phyloP scores from a whole-genome alignment of 2,888 invertebrate genomes.

The Sinotaia quadrata region DNA sequence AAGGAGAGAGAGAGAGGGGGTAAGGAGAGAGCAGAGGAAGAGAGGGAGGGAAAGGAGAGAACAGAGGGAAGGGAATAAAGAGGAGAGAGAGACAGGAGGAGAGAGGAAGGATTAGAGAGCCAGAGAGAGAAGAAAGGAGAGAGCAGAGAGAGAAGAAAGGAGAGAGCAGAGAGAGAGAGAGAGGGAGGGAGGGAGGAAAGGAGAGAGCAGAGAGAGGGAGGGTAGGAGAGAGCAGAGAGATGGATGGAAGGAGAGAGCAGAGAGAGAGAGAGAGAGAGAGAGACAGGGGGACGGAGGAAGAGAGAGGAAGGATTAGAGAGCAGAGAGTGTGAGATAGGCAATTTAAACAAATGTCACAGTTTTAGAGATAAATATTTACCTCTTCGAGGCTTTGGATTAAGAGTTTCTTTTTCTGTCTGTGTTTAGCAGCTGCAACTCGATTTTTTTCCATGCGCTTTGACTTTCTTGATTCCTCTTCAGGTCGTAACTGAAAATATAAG shows the following conservation, averaged over 20 bases:
- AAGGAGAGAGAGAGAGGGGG: slow-evolving; percentile 2
- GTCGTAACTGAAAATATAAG: too few relatives aligned
- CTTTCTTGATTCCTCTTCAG: too few relatives aligned
- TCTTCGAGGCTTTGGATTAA: neutral
- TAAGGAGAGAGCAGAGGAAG: neutral
- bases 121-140: too few relatives aligned
- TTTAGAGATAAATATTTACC: neutral
- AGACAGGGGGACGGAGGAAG: slow-evolving; percentile 4
- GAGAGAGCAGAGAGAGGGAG: neutral
- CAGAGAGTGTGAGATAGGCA: too few relatives aligned
- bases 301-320: neutral
- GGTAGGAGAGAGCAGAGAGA: neutral
- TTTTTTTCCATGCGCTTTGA: neutral
- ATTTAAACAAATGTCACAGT: too few relatives aligned
- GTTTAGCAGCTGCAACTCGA: slow-evolving; percentile 1
- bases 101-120: neutral
- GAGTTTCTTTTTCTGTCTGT: slow-evolving; percentile 3
- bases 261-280: slow-evolving; percentile 7
- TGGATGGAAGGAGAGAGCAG: neutral
- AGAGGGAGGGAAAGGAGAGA: neutral
- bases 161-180: too few relatives aligned
- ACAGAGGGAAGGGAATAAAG: neutral
- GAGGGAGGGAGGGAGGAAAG: too few relatives aligned
- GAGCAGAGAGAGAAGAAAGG: too few relatives aligned
- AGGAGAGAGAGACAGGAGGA: neutral